A percentile compares a stretch with the other conserved stretches of the same genome.
Conservation (phyloP, 2,797 vertebrate species). For the Eospalax fontanierii region DNA sequence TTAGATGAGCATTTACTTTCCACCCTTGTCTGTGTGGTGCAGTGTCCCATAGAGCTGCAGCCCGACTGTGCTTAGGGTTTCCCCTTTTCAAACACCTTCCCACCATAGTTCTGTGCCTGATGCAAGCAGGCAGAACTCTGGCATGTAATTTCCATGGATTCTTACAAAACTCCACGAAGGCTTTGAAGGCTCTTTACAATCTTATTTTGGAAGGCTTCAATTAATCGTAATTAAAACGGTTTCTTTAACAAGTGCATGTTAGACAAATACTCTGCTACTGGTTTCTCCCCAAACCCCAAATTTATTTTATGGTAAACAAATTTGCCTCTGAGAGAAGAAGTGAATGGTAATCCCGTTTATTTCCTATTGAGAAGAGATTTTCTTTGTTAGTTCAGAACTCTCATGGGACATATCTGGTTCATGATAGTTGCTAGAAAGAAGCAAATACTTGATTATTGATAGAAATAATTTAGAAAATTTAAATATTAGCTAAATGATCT, state of each 20-base stretch:
- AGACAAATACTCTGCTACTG: neutral
- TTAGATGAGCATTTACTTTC: too few species aligned
- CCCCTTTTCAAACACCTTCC: too few species aligned
- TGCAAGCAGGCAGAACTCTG: neutral
- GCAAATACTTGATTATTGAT: neutral
- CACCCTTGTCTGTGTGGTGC: too few species aligned
- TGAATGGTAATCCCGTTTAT: neutral
- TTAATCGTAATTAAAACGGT: neutral
- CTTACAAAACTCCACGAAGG: neutral
- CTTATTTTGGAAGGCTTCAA: neutral
- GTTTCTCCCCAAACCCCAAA: neutral
- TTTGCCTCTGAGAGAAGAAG: neutral
- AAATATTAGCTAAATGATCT: neutral
- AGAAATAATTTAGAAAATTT: conserved; percentile 21
- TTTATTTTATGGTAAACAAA: neutral
- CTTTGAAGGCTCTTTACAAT: neutral
- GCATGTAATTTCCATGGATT: neutral
- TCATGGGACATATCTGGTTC: too few species aligned
- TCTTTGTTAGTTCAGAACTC: neutral
- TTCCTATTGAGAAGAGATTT: conserved; percentile 17
- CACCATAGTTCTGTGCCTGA: neutral
- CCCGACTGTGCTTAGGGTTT: too few species aligned
- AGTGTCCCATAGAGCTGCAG: too few species aligned
- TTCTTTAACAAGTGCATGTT: neutral
- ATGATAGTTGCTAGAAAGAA: neutral